phyloP scores from a whole-genome alignment of 2,113 vertebrate species.

The Malurus cyaneus region DNA sequence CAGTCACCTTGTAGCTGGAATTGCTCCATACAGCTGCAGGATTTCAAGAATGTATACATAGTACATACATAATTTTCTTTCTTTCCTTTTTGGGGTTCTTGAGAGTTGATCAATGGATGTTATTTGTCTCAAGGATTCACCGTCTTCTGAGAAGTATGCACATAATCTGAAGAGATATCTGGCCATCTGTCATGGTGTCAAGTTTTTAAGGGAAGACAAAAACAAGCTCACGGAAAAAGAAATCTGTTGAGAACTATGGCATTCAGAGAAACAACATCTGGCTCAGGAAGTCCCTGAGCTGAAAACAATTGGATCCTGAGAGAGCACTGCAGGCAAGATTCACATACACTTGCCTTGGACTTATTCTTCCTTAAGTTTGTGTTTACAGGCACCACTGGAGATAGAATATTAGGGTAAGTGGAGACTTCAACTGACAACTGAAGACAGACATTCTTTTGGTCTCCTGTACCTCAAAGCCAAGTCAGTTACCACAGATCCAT shows the following conservation, averaged over 20 bases:
- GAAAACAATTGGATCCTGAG: neutral
- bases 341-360: neutral
- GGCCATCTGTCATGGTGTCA: slow-evolving; percentile 7
- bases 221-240: neutral
- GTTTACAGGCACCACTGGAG: neutral
- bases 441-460: neutral
- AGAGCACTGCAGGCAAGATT: neutral
- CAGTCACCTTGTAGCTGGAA: neutral
- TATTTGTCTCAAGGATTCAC: neutral
- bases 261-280: slow-evolving; percentile 7
- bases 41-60: neutral
- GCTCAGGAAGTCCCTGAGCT: neutral
- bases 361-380: neutral
- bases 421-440: neutral
- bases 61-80: neutral
- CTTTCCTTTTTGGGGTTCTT: neutral
- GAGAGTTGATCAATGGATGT: neutral
- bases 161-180: slow-evolving; percentile 5
- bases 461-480: neutral
- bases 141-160: slow-evolving; percentile 16
- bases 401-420: neutral
- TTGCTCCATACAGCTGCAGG: neutral
- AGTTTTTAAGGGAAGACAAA: slow-evolving; percentile 1
- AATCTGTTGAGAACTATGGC: neutral
- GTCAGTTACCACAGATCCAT: neutral